Evolutionary conservation across 2,113 vertebrate species (phyloP).

Genomic region (Chionodraco myersi): DNA sequence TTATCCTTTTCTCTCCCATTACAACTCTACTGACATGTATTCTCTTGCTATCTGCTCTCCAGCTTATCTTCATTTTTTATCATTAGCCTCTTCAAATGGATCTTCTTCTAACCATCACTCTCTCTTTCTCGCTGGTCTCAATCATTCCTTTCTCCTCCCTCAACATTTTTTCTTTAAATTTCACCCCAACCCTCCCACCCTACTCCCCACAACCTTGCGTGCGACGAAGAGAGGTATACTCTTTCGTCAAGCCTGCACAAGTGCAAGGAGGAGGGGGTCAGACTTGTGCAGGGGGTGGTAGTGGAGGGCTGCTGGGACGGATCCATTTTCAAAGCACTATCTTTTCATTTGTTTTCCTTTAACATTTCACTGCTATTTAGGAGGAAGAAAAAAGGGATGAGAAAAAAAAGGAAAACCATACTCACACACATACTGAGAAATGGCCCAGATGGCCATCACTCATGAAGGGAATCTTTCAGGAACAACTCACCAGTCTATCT

Average conservation of each 20-base stretch:
- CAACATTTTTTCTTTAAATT: constrained; percentile 41
- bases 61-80: constrained; percentile 34
- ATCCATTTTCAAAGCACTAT: constrained; percentile 83
- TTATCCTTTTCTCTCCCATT: background rate
- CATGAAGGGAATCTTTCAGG: constrained; percentile 73
- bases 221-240: constrained; percentile 72
- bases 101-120: constrained; percentile 36
- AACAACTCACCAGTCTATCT: constrained; percentile 64
- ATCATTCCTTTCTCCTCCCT: constrained; percentile 37
- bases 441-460: constrained; percentile 69
- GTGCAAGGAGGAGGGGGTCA: constrained; percentile 58
- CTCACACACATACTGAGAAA: constrained; percentile 43
- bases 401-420: constrained; percentile 26
- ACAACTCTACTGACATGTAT: background rate
- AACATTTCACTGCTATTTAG: constrained; percentile 73
- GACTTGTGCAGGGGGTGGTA: constrained; percentile 13
- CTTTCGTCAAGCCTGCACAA: constrained; percentile 80
- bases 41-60: background rate
- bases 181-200: constrained; percentile 16
- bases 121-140: constrained; percentile 37
- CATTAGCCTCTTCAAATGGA: constrained; percentile 23
- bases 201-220: constrained; percentile 59
- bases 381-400: constrained; percentile 17
- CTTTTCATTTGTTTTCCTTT: constrained; percentile 81
- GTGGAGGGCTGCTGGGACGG: constrained; percentile 55